Percentiles rank a stretch among this genome's conserved stretches.
Evolutionary conservation across 2,797 vertebrate genomes (phyloP).

Genomic region (Betta splendens): DNA sequence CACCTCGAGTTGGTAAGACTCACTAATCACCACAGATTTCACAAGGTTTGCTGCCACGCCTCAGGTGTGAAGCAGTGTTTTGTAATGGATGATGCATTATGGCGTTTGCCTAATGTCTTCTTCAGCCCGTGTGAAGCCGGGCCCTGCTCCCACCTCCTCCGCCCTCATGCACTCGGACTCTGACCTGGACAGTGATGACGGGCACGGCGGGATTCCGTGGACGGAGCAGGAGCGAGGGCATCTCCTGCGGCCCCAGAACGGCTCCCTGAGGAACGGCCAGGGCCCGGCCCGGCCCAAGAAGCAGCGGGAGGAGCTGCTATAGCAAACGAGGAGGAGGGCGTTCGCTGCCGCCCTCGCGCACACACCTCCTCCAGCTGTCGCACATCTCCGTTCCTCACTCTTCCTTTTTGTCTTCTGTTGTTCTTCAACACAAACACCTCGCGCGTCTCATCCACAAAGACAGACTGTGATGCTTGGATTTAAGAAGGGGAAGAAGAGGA

Average conservation of each 20-base stretch:
- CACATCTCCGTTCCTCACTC: constrained; percentile 23
- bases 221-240: constrained; percentile 93
- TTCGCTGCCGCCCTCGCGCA: constrained; percentile 27
- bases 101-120: neutral
- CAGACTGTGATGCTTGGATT: constrained; percentile 13
- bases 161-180: constrained; percentile 98
- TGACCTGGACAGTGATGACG: constrained; percentile 95
- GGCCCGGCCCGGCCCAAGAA: constrained; percentile 85
- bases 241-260: constrained; percentile 91
- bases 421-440: constrained; percentile 51
- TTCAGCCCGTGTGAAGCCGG: constrained; percentile 84
- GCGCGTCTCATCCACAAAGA: constrained; percentile 45
- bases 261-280: constrained; percentile 92
- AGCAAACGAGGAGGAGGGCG: constrained; percentile 68
- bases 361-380: constrained; percentile 13
- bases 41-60: neutral
- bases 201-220: constrained; percentile 87
- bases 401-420: constrained; percentile 26
- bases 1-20: constrained; percentile 72
- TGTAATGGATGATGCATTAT: neutral
- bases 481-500: constrained; percentile 30
- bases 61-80: neutral
- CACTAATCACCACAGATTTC: neutral
- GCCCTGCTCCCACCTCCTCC: constrained; percentile 86
- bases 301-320: constrained; percentile 91